Base-by-base conservation (phyloP, 1,140 invertebrate species). In the Homarus americanus region DNA sequence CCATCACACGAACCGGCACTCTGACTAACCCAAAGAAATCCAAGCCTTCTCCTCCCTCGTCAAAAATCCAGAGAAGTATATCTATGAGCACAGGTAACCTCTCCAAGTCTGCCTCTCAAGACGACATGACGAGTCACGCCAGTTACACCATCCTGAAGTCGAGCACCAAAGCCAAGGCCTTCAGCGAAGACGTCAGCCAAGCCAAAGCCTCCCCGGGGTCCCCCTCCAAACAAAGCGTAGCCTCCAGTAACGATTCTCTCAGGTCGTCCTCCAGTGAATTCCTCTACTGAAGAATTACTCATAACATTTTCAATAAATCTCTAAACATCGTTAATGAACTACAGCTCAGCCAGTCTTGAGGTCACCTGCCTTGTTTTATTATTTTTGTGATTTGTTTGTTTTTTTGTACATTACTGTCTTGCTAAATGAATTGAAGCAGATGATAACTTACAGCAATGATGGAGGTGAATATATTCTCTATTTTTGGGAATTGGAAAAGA, bases 161-260 rank as follows among this genome's bases (percentile, higher is more conserved):
- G 1, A 84, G 85, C 10, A 87, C 79, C 32, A 87, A 91, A 66
- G 91, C 83, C 49, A 91, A 91, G 72, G 89, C 80, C 20, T 92
- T 86, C 38, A 91, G 86, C 44, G 91, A 92, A 87, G 88, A 91
- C 73, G 44, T 93, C 58, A 82, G 89, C 34, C 41, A 90, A 79
- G 34, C 72, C 44, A 82, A 93, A 92, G 80, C 91, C 53, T 83
- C 91, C 69, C 73, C 90, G 28, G 91, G 84, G 15, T 93, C 92
- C 34, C 93, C 93, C 36, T 93, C 93, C n/a, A 93, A 93, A 75
- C 91, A 91, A 84, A 93, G 93, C 83, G 87, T 93, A 53, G 92
- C 92, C 53, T 93, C 93, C 28, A 93, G 93, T 76, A 93, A 93
- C 66, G 93, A 93, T 80, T 93, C 93, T 20, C 84, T 93, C 24